Evolutionary conservation across 64 coral and sea anemone species (phyloP).

Genomic region (Hydrozoanthus tunicans): DNA sequence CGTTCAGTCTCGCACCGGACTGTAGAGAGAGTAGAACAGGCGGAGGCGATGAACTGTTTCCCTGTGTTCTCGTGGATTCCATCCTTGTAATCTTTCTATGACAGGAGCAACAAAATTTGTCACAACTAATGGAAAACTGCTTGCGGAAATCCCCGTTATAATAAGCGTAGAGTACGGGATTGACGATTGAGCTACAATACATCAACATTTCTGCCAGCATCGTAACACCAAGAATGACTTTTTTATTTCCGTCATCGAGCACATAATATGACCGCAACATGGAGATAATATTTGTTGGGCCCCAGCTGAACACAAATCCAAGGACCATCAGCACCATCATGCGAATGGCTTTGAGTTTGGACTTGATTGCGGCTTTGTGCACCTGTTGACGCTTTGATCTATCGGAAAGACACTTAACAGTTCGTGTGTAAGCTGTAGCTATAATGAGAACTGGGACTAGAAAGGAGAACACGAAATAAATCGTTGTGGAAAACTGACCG

Average conservation of each 20-base stretch:
- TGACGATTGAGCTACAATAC: slow-evolving; percentile 41
- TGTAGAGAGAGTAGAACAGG: no score
- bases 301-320: slow-evolving; percentile 35
- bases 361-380: slow-evolving; percentile 10
- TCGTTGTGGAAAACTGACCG: slow-evolving; percentile 32
- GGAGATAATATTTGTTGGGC: slow-evolving; percentile 4
- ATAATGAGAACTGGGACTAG: slow-evolving; percentile 29
- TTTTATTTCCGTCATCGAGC: slow-evolving; percentile 15
- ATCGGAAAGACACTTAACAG: background rate
- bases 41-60: no score
- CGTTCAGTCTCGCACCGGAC: no score
- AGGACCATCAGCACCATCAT: slow-evolving; percentile 43
- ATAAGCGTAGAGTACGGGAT: slow-evolving; percentile 53
- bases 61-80: no score
- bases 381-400: background rate
- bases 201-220: background rate
- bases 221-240: slow-evolving; percentile 14
- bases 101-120: background rate
- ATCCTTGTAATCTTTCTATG: no score
- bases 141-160: slow-evolving; percentile 60
- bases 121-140: background rate
- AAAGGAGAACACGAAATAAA: slow-evolving; percentile 67
- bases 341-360: slow-evolving; percentile 61
- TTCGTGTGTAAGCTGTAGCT: slow-evolving; percentile 33
- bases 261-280: slow-evolving; percentile 40